Base-by-base conservation (phyloP, 92 coral and sea anemone species). In the Parazoanthus swiftii region DNA sequence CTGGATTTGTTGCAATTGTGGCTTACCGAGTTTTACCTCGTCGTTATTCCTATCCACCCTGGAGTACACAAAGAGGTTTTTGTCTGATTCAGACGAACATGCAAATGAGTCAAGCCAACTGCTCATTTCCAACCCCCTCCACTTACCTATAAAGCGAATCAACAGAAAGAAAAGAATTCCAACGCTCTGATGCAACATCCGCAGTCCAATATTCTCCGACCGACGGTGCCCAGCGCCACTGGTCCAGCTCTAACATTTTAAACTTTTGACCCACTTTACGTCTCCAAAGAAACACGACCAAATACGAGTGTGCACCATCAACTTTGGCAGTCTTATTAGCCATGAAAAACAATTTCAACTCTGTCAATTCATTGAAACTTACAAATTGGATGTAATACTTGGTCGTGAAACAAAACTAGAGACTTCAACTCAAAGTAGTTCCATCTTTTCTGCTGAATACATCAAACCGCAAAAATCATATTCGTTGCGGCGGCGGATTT, bases 231-330 rank as follows among this genome's bases (percentile, higher is more conserved):
- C 81, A 77, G n/a, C 35, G 71, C 33, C 33, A 29, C 33, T 29
- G 33, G 33, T 29, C 33, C 33, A 29, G 33, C 33, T 29, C 33
- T 29, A 29, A 29, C 33, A 29, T 29, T 29, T 29, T 29, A 29
- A 29, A 29, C 33, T 29, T 29, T 29, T 29, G 33, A 29, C 33
- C 33, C 33, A 29, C 33, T 29, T 29, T 29, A 29, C 33, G 33
- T 29, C 33, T 29, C 33, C 33, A 29, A 29, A 29, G 33, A 80
- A 20, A 51, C 83, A 80, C 25, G 54, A 33, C 63, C 88, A 68
- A 73, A 80, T 90, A 78, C 90, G 87, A 79, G 89, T 90, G 77
- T 90, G 90, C 72, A 75, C 80, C 81, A 90, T 90, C 74, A 90
- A 86, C 70, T 78, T 90, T 90, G 59, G 89, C 35, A 86, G 92